Percentiles rank a stretch among this genome's conserved stretches.
Evolutionary conservation across 2,888 invertebrate genomes (phyloP).

Genomic region (Sussaba pulchella): DNA sequence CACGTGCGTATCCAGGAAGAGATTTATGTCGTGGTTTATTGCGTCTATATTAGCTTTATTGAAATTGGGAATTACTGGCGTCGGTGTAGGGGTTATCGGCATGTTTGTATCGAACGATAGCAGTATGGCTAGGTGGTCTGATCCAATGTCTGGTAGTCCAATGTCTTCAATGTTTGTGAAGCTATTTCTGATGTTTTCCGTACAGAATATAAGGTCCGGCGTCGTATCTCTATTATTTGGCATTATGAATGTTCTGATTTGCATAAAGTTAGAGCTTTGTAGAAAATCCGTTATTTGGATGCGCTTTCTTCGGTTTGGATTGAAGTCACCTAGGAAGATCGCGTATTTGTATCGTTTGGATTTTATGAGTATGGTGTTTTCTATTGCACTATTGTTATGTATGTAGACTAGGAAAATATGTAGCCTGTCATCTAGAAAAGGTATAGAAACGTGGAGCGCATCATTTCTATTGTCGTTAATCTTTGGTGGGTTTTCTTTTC

Average conservation of each 20-base stretch:
- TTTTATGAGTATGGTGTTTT: conserved; percentile 13
- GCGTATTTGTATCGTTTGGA: conserved; percentile 19
- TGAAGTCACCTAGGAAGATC: too few relatives aligned
- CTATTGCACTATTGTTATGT: conserved; percentile 8
- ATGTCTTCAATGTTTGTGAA: not conserved
- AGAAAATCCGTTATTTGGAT: conserved; percentile 8
- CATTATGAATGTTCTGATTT: conserved; percentile 18
- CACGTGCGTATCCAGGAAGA: not conserved
- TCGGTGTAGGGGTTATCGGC: not conserved
- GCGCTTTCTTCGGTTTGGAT: not conserved
- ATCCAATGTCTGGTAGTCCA: conserved; percentile 16
- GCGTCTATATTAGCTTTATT: conserved; percentile 2
- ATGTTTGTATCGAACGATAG: not conserved
- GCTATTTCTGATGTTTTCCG: too few relatives aligned
- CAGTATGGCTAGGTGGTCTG: conserved; percentile 11
- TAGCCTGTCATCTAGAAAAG: too few relatives aligned
- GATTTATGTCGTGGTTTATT: conserved; percentile 10
- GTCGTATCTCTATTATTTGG: conserved; percentile 1
- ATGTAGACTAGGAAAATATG: too few relatives aligned
- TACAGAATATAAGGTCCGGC: conserved; percentile 23
- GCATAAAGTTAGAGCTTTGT: not conserved
- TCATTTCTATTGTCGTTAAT: conserved; percentile 13
- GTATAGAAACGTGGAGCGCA: conserved; percentile 6
- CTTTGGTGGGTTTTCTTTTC: too few relatives aligned
- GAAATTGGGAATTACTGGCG: not conserved